Evolutionary conservation across 2,113 vertebrate genomes (phyloP).

Genomic region (Chunga burmeisteri): DNA sequence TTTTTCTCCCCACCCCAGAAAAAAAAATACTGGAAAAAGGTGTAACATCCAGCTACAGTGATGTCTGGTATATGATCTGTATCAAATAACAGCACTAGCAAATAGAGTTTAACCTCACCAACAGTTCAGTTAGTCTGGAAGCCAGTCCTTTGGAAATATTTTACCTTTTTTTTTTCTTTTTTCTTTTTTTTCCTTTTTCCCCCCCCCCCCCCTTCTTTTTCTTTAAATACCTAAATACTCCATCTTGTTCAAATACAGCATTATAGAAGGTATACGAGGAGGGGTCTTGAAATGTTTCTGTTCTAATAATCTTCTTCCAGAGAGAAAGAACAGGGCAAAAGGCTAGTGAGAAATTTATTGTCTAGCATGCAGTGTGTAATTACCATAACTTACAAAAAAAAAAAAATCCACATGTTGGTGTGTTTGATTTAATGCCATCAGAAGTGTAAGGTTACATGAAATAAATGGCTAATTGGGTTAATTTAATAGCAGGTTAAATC

Average conservation of each 20-base stretch:
- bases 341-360: conserved; percentile 56
- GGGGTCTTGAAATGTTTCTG: neutral
- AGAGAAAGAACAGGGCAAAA: conserved; percentile 48
- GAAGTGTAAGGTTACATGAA: conserved; percentile 72
- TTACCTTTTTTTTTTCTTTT: neutral
- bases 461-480: conserved; percentile 79
- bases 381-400: conserved; percentile 64
- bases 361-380: conserved; percentile 56
- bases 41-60: neutral
- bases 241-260: neutral
- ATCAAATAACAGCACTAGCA: neutral
- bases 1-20: neutral
- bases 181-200: fast-evolving
- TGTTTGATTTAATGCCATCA: conserved; percentile 72
- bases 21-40: neutral
- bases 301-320: conserved; percentile 59
- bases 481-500: conserved; percentile 79
- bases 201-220: neutral
- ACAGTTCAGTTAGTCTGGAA: neutral
- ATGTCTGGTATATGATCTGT: neutral
- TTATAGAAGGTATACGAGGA: neutral
- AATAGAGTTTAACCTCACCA: neutral
- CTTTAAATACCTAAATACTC: neutral
- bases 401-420: conserved; percentile 48
- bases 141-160: neutral